Conservation (phyloP, 2,888 invertebrate genomes). For the Iselma pallidipennis region DNA sequence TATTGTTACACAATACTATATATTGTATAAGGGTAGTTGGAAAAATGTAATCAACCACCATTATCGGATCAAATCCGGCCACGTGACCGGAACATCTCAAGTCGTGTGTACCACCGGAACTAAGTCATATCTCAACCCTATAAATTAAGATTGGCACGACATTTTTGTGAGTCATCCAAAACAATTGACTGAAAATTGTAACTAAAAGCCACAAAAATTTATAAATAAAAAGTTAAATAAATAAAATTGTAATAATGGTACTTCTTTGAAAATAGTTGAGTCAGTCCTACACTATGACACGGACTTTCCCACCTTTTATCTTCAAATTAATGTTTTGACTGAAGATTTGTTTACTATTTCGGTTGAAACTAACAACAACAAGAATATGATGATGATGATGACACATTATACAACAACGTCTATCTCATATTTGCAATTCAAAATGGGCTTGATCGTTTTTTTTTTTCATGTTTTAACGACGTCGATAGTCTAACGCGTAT, state of each 20-base stretch:
- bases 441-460: background rate
- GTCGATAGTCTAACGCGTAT: background rate
- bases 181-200: background rate
- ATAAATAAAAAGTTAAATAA: background rate
- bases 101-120: constrained; percentile 50
- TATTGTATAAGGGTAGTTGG: constrained; percentile 1
- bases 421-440: background rate
- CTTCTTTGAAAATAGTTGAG: too few relatives aligned
- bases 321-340: background rate
- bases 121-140: constrained; percentile 42
- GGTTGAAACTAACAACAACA: background rate
- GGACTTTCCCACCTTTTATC: background rate
- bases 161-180: constrained; percentile 10
- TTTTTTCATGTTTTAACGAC: background rate
- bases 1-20: background rate
- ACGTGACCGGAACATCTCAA: constrained; percentile 54
- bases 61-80: constrained; percentile 44
- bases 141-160: constrained; percentile 20
- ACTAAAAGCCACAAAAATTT: background rate
- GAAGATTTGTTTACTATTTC: background rate
- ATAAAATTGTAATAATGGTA: background rate
- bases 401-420: too few relatives aligned
- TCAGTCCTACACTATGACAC: background rate
- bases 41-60: constrained; percentile 20
- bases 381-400: too few relatives aligned